A percentile compares a stretch with the other conserved stretches of the same genome.
Conservation (phyloP, 2,888 invertebrate species). For the Danaus chrysippus region DNA sequence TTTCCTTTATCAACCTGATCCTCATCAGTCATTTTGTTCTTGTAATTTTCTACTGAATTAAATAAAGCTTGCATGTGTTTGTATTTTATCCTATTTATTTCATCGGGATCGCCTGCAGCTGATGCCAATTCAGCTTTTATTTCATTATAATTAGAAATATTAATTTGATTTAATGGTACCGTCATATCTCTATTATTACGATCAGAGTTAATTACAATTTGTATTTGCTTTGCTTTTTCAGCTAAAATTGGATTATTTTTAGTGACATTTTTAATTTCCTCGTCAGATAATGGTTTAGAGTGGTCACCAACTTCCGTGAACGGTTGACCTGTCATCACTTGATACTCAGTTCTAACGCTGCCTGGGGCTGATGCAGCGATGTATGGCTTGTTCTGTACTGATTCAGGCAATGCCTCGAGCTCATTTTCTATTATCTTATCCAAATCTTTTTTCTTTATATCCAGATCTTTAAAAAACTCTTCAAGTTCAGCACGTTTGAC, state of each 20-base stretch:
- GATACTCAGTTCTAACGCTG: conserved; percentile 60
- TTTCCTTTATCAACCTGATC: conserved; percentile 2
- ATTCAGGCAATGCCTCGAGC: conserved; percentile 47
- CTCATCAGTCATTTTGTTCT: conserved; percentile 18
- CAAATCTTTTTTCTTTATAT: conserved; percentile 52
- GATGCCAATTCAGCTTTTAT: conserved; percentile 54
- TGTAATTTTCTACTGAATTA: conserved; percentile 36
- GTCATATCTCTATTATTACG: conserved; percentile 39
- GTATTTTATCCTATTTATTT: conserved; percentile 56
- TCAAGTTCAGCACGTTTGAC: conserved; percentile 56
- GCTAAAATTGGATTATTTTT: conserved; percentile 59
- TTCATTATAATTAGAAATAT: conserved; percentile 40
- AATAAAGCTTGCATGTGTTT: conserved; percentile 61
- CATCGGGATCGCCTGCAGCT: conserved; percentile 48
- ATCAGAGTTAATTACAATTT: conserved; percentile 50
- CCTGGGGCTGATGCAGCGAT: conserved; percentile 60
- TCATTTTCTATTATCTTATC: conserved; percentile 66
- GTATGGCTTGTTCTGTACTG: conserved; percentile 43
- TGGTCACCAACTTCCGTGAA: conserved; percentile 59
- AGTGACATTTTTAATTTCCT: conserved; percentile 56
- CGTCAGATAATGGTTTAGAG: conserved; percentile 49
- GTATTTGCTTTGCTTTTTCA: conserved; percentile 68
- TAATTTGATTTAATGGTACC: conserved; percentile 58
- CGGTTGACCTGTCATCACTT: conserved; percentile 72
- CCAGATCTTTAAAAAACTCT: conserved; percentile 58